A percentile compares a stretch with the other conserved stretches of the same genome.
phyloP scores from a whole-genome alignment of 64 coral and sea anemone species.

The Astreopora myriophthalma region DNA sequence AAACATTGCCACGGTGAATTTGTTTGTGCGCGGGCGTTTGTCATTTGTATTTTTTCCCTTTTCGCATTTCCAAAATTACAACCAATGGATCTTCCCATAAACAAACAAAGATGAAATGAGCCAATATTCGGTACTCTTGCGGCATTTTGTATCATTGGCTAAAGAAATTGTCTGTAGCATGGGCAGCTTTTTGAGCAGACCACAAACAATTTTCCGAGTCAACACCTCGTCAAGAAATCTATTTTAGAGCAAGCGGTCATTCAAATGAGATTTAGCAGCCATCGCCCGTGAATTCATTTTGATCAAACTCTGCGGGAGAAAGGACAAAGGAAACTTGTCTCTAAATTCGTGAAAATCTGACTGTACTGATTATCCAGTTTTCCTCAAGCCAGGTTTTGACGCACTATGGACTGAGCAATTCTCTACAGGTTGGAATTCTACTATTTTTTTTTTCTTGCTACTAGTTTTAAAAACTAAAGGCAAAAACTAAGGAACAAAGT shows the following conservation, averaged over 20 bases:
- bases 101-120: not conserved
- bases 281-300: slow-evolving; percentile 23
- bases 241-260: slow-evolving; percentile 25
- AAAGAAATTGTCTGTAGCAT: not conserved
- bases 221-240: slow-evolving; percentile 28
- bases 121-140: not conserved
- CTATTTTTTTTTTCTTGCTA: too few species aligned
- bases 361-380: too few species aligned
- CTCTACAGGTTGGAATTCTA: too few species aligned
- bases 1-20: too few species aligned
- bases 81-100: not conserved
- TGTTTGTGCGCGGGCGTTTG: too few species aligned
- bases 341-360: too few species aligned
- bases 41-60: too few species aligned
- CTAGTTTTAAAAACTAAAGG: too few species aligned
- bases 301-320: not conserved
- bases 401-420: too few species aligned
- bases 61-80: not conserved
- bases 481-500: too few species aligned
- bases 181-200: not conserved
- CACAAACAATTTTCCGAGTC: slow-evolving; percentile 38
- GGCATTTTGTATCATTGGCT: not conserved
- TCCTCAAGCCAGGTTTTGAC: too few species aligned
- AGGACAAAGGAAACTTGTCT: not conserved
- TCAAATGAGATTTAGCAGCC: slow-evolving; percentile 30